Evolutionary conservation across 2,888 invertebrate species (phyloP).

Genomic region (Drosophila nr. fundita): DNA sequence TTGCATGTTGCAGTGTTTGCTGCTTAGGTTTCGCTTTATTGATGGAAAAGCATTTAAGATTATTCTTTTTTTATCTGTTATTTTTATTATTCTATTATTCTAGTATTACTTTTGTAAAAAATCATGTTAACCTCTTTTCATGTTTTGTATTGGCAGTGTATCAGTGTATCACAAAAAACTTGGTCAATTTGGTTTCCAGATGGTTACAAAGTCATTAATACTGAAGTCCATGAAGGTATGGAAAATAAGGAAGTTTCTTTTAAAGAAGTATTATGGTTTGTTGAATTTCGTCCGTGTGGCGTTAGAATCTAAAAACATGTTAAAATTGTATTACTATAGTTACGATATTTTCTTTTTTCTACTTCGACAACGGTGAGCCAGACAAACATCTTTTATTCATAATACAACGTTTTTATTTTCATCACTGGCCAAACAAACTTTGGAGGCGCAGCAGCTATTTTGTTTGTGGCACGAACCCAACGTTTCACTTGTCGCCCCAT

Average conservation of each 20-base stretch:
- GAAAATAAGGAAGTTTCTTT: neutral
- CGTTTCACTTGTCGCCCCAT: slow-evolving; percentile 50
- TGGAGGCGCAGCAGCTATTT: slow-evolving; percentile 46
- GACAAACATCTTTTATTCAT: slow-evolving; percentile 51
- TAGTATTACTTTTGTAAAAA: neutral
- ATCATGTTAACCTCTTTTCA: neutral
- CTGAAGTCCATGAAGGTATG: neutral
- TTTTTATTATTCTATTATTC: neutral
- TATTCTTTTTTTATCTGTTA: neutral
- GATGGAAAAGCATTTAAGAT: neutral
- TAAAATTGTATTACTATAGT: neutral
- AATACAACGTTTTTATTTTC: slow-evolving; percentile 31
- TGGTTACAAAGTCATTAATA: neutral
- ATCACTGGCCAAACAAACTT: slow-evolving; percentile 52
- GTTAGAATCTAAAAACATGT: neutral
- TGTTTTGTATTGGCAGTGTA: neutral
- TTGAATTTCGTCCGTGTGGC: neutral
- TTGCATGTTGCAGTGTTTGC: neutral
- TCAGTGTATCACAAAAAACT: neutral
- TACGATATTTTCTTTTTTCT: neutral
- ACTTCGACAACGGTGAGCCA: slow-evolving; percentile 11
- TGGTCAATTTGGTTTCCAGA: neutral
- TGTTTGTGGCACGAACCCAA: slow-evolving; percentile 31
- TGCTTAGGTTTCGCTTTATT: neutral
- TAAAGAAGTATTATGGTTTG: neutral